These are phyloP conservation scores for Fregetta grallaria DNA, from an alignment of 2,113 vertebrate genomes.

Conservation along the genomic window DNA sequence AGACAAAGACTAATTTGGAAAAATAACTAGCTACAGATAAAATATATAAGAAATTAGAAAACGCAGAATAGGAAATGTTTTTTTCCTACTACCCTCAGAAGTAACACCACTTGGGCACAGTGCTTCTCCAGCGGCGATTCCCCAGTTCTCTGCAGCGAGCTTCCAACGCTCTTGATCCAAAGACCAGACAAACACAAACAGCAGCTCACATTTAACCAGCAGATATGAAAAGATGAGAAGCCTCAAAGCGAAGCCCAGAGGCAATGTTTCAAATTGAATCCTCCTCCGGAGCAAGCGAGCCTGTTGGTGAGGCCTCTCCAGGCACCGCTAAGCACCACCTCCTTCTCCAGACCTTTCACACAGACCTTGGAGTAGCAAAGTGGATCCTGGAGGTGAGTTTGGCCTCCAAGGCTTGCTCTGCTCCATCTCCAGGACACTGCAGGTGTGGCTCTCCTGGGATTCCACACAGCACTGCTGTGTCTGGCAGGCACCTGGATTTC, in stretches of 20 bases:
- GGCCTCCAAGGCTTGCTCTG: neutral
- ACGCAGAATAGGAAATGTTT: neutral
- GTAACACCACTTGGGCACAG: neutral
- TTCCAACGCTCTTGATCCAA: neutral
- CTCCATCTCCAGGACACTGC: neutral
- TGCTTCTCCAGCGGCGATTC: neutral
- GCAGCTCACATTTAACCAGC: neutral
- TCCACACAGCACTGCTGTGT: neutral
- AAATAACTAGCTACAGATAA: neutral
- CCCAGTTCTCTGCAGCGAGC: neutral
- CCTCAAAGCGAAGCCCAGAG: neutral
- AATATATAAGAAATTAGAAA: neutral
- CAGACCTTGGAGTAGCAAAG: neutral
- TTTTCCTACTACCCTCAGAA: neutral
- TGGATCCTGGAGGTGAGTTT: too few relatives aligned
- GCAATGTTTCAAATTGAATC: neutral
- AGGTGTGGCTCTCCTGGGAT: neutral
- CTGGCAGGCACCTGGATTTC: rapidly evolving
- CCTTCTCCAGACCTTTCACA: neutral
- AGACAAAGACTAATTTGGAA: neutral
- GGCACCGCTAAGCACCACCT: neutral
- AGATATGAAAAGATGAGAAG: neutral
- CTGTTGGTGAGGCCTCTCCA: neutral
- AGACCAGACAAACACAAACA: neutral
- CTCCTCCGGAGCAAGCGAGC: neutral